phyloP scores from a whole-genome alignment of 2,797 vertebrate genomes.

The Chiroxiphia lanceolata region DNA sequence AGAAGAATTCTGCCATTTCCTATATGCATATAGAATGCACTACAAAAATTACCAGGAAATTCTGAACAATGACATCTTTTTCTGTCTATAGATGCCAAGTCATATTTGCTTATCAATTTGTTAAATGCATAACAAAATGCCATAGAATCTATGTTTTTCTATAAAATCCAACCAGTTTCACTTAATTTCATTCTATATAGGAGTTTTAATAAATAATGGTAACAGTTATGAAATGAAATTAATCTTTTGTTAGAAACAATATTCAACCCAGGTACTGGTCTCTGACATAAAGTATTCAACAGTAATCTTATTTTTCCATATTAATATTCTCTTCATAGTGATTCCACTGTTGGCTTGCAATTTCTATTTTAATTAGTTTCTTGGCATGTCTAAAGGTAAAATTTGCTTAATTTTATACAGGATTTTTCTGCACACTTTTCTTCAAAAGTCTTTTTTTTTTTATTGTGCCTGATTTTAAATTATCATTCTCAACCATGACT shows the following conservation, averaged over 20 bases:
- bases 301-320: conserved; percentile 35
- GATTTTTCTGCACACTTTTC: neutral
- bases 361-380: conserved; percentile 68
- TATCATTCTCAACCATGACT: neutral
- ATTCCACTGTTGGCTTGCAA: conserved; percentile 29
- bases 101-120: neutral
- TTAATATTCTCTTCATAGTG: conserved; percentile 44
- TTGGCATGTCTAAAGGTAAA: conserved; percentile 53
- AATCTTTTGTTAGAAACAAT: neutral
- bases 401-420: conserved; percentile 1
- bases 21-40: neutral
- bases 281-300: neutral
- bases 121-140: neutral
- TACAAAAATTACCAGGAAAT: neutral
- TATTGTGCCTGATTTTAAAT: conserved; percentile 18
- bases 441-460: neutral
- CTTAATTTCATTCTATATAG: neutral
- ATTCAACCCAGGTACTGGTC: neutral
- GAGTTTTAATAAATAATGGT: neutral
- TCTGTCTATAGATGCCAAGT: neutral
- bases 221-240: neutral
- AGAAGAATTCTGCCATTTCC: neutral
- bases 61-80: neutral
- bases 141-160: neutral
- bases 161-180: neutral